Evolutionary conservation across 2,113 vertebrate genomes (phyloP).

Genomic region (Perca flavescens): DNA sequence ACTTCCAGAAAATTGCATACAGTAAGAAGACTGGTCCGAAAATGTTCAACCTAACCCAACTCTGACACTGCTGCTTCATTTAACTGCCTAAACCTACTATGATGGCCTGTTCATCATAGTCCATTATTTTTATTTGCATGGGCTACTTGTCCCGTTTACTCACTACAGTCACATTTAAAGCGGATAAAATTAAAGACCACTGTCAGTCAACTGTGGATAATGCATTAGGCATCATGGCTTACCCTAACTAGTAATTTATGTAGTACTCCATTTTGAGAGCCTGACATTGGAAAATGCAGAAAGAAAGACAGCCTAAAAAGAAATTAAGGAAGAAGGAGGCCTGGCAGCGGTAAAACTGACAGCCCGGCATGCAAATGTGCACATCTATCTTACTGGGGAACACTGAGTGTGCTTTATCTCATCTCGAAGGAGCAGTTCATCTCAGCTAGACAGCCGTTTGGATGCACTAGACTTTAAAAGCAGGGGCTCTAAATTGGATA

Average conservation of each 20-base stretch:
- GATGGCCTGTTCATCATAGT: slow-evolving; percentile 58
- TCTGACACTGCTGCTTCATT: not conserved
- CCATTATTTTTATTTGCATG: slow-evolving; percentile 57
- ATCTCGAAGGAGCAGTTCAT: slow-evolving; percentile 69
- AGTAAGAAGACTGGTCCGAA: not conserved
- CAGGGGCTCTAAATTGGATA: slow-evolving; percentile 48
- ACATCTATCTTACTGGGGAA: slow-evolving; percentile 70
- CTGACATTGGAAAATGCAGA: slow-evolving; percentile 36
- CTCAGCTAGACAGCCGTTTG: slow-evolving; percentile 68
- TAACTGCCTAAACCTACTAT: slow-evolving; percentile 35
- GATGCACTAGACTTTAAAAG: slow-evolving; percentile 51
- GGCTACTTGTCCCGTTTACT: slow-evolving; percentile 28
- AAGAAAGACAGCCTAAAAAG: slow-evolving; percentile 48
- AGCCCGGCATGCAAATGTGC: slow-evolving; percentile 72
- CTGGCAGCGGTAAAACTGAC: slow-evolving; percentile 56
- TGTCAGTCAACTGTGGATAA: slow-evolving; percentile 74
- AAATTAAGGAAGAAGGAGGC: slow-evolving; percentile 48
- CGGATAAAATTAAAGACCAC: slow-evolving; percentile 51
- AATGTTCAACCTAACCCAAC: not conserved
- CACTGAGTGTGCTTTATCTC: slow-evolving; percentile 70
- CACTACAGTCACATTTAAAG: slow-evolving; percentile 54
- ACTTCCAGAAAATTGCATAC: not conserved
- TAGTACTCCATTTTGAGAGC: slow-evolving; percentile 43
- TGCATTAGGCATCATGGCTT: slow-evolving; percentile 65
- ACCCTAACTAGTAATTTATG: slow-evolving; percentile 70